Base-by-base conservation (phyloP, 2,888 invertebrate species). In the Dendrolimus pini region DNA sequence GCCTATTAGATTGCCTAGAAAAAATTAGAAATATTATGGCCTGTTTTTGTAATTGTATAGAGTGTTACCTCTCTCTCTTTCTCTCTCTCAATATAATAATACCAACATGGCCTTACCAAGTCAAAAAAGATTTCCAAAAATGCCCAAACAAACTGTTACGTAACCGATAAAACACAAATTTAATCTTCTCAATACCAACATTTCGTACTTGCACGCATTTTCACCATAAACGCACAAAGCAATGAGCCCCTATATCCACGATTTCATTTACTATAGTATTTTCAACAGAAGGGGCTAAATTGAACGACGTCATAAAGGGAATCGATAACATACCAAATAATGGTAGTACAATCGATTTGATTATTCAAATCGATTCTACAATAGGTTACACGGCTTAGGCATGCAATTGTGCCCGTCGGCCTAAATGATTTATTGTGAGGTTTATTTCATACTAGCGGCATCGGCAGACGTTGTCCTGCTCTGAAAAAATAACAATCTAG, bases 351-450 rank as follows among this genome's bases (percentile, higher is more conserved):
- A 56, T 41, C 53, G 53, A n/a, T 41, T 53, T 53, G 41, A n/a
- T 53, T 53, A 56, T 56, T 56, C 41, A 53, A 53, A 56, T 53
- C 47, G 41, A 54, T 47, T 56, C 42, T 56, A 53, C 47, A 53
- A 58, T 55, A 55, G 55, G 60, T 60, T 58, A 56, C 55, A 55
- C 41, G 58, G 47, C 8, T 47, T 47, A 30, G 47, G 47, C 6
- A 47, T 47, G 47, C 47, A 47, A 47, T 8, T 47, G 47, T 47
- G 12, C 9, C 12, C 7, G 47, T 12, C 7, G 12, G 9, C 47
- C 47, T 47, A 30, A 30, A 30, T 47, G 47, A 47, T 47, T 47
- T 12, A 47, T 10, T 9, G 9, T 47, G 9, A 47, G 47, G 12
- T 47, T 9, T 47, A 30, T 30, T 30, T 30, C 30, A 30, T 30